phyloP scores from a whole-genome alignment of 2,113 vertebrate genomes.

The Grallaria varia region DNA sequence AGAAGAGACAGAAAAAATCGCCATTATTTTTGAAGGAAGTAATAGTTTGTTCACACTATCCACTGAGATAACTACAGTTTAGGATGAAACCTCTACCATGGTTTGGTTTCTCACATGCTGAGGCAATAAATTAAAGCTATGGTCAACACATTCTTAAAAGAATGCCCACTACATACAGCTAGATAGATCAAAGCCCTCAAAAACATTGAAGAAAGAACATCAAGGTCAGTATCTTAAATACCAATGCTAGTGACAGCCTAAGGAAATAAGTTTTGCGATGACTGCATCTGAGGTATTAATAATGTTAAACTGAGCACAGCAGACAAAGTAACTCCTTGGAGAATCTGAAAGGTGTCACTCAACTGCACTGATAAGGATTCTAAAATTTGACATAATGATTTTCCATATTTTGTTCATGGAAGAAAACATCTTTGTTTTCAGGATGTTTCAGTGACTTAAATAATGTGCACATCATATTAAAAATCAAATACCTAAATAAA shows the following conservation, averaged over 20 bases:
- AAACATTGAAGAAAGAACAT: neutral
- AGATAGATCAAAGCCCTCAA: neutral
- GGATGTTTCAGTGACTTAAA: neutral
- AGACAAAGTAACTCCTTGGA: neutral
- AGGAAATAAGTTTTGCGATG: neutral
- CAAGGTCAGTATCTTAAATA: neutral
- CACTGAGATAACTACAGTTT: neutral
- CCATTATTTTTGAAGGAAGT: neutral
- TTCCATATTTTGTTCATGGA: neutral
- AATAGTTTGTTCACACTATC: neutral
- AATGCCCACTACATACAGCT: neutral
- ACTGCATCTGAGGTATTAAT: neutral
- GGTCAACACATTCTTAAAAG: neutral
- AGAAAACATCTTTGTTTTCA: neutral
- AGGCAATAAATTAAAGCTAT: neutral
- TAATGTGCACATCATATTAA: neutral
- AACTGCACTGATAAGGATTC: neutral
- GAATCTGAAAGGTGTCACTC: neutral
- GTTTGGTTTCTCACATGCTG: neutral
- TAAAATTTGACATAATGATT: neutral
- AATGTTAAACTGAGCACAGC: neutral
- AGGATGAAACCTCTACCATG: neutral
- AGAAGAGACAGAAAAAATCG: neutral
- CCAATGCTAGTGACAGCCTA: neutral
- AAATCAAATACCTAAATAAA: neutral